Base-by-base conservation (phyloP, 2,888 invertebrate species). In the Chirona hameri region DNA sequence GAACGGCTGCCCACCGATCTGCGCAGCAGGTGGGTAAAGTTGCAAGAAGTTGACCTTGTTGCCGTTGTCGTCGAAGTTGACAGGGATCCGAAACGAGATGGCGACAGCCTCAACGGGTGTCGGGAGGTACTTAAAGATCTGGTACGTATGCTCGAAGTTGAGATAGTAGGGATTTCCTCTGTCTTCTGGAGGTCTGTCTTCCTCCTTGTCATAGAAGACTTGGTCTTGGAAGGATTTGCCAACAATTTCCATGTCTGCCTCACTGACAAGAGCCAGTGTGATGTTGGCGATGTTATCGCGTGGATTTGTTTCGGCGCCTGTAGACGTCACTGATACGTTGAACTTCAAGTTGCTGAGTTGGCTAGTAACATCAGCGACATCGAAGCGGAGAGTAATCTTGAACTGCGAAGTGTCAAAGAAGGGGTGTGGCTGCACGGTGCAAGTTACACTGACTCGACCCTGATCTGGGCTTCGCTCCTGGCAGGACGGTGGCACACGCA, bases 401-500 rank as follows among this genome's bases (percentile, higher is more conserved):
- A 18, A 80, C 0, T 7, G 7, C 27, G 80, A 80, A 15, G 24
- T n/a, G 27, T 29, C 48, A 15, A 27, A 52, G 80, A 80, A 80
- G 4, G 80, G 80, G 21, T 80, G 80, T n/a, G 80, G 80, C 29
- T 24, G 27, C 14, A 80, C 80, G 21, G 7, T 21, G 29, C 80
- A 80, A 1, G 52, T 18, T 5, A 80, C 52, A 3, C 12, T 39
- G 80, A 80, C 29, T 0, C 46, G 12, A 24, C 24, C 46, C n/a
- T 80, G 80, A 14, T 29, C 80, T 5, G 52, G 29, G 21, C 5
- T 29, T 14, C 18, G 52, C 80, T 80, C 80, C 18, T 80, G 48
- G 29, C 80, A 80, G 15, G 80, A 9, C 0, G 80, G 52, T 14
- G 85, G 84, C 24, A 83, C 81, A 29, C 84, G 82, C n/a, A 57